These are phyloP conservation scores for Numenius phaeopus DNA, from an alignment of 2,797 vertebrate genomes.

Conservation along the genomic window DNA sequence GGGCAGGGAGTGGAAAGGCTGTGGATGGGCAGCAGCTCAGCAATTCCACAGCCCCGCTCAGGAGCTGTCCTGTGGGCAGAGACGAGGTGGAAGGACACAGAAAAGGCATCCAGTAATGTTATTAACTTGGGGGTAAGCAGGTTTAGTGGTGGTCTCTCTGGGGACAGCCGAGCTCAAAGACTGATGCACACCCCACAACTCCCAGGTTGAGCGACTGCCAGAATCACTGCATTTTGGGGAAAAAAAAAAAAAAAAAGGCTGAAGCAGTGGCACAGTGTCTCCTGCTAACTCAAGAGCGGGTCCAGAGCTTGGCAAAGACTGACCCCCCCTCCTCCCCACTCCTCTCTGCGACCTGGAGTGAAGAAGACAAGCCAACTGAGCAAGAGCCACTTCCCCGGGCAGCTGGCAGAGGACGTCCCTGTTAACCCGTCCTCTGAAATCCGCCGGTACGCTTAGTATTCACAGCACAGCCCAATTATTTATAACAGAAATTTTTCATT, in stretches of 20 bases:
- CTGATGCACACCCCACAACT: not conserved
- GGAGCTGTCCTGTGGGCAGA: not conserved
- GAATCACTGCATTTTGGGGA: not conserved
- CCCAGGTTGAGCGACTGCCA: fast-evolving
- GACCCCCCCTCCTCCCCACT: not conserved
- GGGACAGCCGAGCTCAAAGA: not conserved
- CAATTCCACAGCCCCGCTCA: fast-evolving
- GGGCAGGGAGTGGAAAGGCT: not conserved
- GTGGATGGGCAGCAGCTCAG: not conserved
- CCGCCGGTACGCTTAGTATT: not conserved
- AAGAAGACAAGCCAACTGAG: not conserved
- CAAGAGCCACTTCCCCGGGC: not conserved
- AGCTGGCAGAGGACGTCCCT: not conserved
- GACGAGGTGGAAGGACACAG: not conserved
- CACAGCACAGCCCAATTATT: constrained; percentile 48
- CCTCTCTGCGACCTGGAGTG: not conserved
- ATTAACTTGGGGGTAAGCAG: not conserved
- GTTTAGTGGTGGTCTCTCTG: not conserved
- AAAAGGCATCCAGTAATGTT: not conserved
- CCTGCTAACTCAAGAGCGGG: not conserved
- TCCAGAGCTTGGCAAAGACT: not conserved
- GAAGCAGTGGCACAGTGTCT: not conserved
- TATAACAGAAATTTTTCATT: constrained; percentile 62
- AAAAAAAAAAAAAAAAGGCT: fast-evolving
- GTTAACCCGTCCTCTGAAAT: not conserved